Percentiles rank a stretch among this genome's conserved stretches.
These are phyloP conservation scores for Arnoldichthys spilopterus DNA, from an alignment of 2,797 vertebrate species.

Conservation along the genomic window DNA sequence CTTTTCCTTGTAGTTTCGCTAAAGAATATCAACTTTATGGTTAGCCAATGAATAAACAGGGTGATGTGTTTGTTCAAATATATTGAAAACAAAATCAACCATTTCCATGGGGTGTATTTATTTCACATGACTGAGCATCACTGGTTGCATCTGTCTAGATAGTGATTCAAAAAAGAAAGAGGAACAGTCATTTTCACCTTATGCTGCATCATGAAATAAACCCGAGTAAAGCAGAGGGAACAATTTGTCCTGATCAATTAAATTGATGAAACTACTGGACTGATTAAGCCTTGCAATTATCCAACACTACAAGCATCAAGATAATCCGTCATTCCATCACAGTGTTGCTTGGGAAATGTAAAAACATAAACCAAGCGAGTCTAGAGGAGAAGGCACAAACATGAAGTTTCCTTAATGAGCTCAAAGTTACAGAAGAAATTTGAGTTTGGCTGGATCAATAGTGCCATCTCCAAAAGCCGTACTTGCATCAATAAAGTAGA, in stretches of 20 bases:
- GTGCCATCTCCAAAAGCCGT: conserved; percentile 29
- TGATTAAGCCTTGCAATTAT: conserved; percentile 46
- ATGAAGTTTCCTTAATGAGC: conserved; percentile 52
- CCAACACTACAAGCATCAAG: conserved; percentile 22
- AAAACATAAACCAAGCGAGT: background rate
- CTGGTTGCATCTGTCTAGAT: conserved; percentile 1
- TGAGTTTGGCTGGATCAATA: conserved; percentile 51
- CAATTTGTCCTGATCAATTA: conserved; percentile 35
- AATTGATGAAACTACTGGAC: conserved; percentile 35
- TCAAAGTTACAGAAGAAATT: conserved; percentile 30
- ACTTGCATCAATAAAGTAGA: conserved; percentile 47
- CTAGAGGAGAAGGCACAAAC: conserved; percentile 38
- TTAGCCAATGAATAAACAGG: too few relatives aligned
- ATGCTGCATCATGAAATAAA: background rate
- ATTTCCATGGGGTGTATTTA: too few relatives aligned
- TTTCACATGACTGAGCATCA: too few relatives aligned
- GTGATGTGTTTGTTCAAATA: too few relatives aligned
- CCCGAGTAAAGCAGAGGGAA: background rate
- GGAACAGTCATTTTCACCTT: background rate
- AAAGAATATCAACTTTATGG: too few relatives aligned
- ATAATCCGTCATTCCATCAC: conserved; percentile 27
- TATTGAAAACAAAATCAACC: too few relatives aligned
- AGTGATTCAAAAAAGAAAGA: conserved; percentile 9
- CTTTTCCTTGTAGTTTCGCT: too few relatives aligned
- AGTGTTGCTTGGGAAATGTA: background rate